Evolutionary conservation across 2,113 vertebrate genomes (phyloP).

Genomic region (Zosterops hypoxanthus): DNA sequence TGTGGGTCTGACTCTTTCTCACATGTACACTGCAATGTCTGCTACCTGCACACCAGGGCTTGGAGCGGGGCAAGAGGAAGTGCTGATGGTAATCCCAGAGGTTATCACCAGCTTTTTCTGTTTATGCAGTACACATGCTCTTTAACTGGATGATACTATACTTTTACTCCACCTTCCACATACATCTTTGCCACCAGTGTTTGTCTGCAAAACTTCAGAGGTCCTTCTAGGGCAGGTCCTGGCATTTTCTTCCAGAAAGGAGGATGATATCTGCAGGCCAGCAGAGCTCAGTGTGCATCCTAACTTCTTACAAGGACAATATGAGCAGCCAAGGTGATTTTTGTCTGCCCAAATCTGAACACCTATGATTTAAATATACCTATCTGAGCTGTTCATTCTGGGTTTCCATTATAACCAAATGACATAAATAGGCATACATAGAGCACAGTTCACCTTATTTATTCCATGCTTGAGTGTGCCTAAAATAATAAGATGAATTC

Average conservation of each 20-base stretch:
- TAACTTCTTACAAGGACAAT: background rate
- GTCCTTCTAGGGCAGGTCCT: background rate
- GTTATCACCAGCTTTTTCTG: background rate
- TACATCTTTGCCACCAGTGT: background rate
- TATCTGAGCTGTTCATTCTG: background rate
- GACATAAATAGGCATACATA: background rate
- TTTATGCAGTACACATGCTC: background rate
- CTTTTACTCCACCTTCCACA: background rate
- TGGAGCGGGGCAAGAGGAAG: accelerated
- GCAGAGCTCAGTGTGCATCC: background rate
- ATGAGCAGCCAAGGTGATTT: background rate
- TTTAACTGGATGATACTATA: background rate
- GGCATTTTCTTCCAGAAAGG: background rate
- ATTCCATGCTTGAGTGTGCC: background rate
- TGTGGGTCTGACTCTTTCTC: background rate
- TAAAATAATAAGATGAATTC: background rate
- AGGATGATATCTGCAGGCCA: background rate
- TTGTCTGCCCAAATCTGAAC: background rate
- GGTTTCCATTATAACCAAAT: background rate
- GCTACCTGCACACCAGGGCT: background rate
- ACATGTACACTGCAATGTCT: background rate
- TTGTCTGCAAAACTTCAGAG: background rate
- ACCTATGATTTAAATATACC: background rate
- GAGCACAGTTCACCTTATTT: background rate
- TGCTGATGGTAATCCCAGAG: background rate